Evolutionary conservation across 2,113 vertebrate genomes (phyloP), one percentile per base, ranked within the genome.

Genomic region (Petaurus breviceps): DNA sequence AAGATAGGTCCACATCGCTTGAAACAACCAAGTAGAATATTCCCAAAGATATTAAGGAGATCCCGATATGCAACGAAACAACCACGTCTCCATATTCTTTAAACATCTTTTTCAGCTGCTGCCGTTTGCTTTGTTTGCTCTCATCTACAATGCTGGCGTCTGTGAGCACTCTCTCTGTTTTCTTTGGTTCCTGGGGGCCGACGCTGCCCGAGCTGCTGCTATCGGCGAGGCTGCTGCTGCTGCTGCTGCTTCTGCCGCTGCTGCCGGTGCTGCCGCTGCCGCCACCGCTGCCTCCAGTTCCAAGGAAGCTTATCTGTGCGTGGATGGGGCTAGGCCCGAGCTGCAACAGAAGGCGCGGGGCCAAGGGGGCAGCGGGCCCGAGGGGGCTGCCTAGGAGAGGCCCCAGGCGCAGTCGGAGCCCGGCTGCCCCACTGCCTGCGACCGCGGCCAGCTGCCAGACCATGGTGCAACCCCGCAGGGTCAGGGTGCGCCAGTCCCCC

Each of bases 61-160:
- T 99, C 11, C 98, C 99, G 19, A 99, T 91, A 89, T 99, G 99
- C 96, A 99, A 95, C 0, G 98, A 98, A 91, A 99, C 99, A 0
- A 99, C 99, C 0, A 99, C 99, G 0, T 99, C 99, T 16, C 99
- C 99, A 0, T 99, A 99, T 94, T 99, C 99, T 96, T 99, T 99
- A 96, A 99, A 99, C 54, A 99, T 96, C 97, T 99, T 99, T 97
- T 99, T 99, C 95, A 99, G 99, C 98, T 99, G 99, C 98, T 99
- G 99, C 0, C 99, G 98, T 97, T 99, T 99, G 98, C 96, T 99
- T 51, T 97, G 99, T 96, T 99, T 99, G 91, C 95, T 95, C 50
- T 93, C 91, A 68, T 98, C 96, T 1, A 95, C 90, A 53, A 91
- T n/a, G 31, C 53, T 23, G 55, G 93, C 9, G 31, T 91, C 23